Evolutionary conservation across 1,140 invertebrate genomes (phyloP).

Genomic region (Pararge aegeria): DNA sequence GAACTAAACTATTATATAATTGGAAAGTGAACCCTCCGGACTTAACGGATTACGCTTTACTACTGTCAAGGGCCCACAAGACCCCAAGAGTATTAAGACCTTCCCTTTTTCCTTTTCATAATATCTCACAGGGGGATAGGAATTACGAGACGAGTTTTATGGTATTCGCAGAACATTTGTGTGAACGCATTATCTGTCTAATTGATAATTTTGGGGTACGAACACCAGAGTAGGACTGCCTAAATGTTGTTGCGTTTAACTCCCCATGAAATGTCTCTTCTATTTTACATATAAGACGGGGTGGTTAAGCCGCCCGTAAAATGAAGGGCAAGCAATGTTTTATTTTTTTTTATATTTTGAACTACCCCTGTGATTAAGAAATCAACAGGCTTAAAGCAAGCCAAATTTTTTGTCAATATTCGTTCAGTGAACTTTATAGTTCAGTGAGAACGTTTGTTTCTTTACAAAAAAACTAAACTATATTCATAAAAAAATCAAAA

Average conservation of each 20-base stretch:
- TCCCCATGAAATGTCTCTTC: slow-evolving; percentile 4
- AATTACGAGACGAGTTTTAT: slow-evolving; percentile 38
- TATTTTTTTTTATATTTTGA: too few relatives aligned
- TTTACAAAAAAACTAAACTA: too few relatives aligned
- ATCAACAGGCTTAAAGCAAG: too few relatives aligned
- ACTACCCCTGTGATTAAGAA: too few relatives aligned
- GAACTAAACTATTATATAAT: slow-evolving; percentile 31
- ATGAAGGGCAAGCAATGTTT: too few relatives aligned
- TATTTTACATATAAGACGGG: not conserved
- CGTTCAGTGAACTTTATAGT: too few relatives aligned
- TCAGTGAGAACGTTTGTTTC: too few relatives aligned
- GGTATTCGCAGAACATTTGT: slow-evolving; percentile 36
- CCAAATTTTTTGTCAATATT: too few relatives aligned
- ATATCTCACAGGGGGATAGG: slow-evolving; percentile 37
- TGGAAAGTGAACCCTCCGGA: slow-evolving; percentile 29
- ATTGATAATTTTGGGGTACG: slow-evolving; percentile 38
- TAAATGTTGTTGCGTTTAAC: not conserved
- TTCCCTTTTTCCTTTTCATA: slow-evolving; percentile 38
- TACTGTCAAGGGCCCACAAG: slow-evolving; percentile 26
- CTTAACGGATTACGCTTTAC: slow-evolving; percentile 31
- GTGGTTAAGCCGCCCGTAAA: not conserved
- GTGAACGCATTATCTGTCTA: slow-evolving; percentile 35
- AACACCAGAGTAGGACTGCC: not conserved
- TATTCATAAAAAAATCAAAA: too few relatives aligned
- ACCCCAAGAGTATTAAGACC: slow-evolving; percentile 24